Percentiles rank a stretch among this genome's conserved stretches.
Evolutionary conservation across 1,140 invertebrate genomes (phyloP).

Genomic region (Stegodyphus dumicola): DNA sequence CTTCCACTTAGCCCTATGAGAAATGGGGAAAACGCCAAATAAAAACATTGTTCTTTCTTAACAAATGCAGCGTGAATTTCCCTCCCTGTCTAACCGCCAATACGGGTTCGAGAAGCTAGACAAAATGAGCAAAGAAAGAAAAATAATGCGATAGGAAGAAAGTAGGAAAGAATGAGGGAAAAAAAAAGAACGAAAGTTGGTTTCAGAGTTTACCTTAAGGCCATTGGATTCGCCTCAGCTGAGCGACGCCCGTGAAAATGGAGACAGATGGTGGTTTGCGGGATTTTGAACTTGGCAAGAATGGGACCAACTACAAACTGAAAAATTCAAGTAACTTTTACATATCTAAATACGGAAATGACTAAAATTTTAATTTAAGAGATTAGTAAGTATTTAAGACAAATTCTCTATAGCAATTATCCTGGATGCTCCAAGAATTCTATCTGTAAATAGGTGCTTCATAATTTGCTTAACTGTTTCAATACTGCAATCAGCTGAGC

Average conservation of each 20-base stretch:
- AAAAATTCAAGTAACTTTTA: too few relatives aligned
- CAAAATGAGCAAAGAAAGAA: not conserved
- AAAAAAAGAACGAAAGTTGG: constrained; percentile 34
- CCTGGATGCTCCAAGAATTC: too few relatives aligned
- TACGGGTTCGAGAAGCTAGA: too few relatives aligned
- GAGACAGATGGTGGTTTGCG: constrained; percentile 47
- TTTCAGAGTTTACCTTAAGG: constrained; percentile 48
- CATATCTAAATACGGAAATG: too few relatives aligned
- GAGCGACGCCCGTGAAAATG: constrained; percentile 38
- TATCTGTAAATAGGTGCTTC: too few relatives aligned
- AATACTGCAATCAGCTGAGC: too few relatives aligned
- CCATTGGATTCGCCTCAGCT: constrained; percentile 40
- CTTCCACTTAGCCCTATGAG: not conserved
- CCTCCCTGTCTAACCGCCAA: not conserved
- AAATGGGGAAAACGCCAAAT: constrained; percentile 1
- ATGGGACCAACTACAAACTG: too few relatives aligned
- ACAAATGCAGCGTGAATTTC: constrained; percentile 31
- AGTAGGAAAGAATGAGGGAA: constrained; percentile 1
- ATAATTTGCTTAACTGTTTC: too few relatives aligned
- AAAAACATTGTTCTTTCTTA: constrained; percentile 33
- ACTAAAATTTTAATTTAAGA: too few relatives aligned
- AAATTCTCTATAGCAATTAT: too few relatives aligned
- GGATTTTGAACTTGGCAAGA: not conserved
- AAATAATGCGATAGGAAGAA: constrained; percentile 6
- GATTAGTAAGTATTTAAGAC: too few relatives aligned